These are phyloP conservation scores for Zaprionus bogoriensis DNA, from an alignment of 2,888 invertebrate species.

Conservation along the genomic window DNA sequence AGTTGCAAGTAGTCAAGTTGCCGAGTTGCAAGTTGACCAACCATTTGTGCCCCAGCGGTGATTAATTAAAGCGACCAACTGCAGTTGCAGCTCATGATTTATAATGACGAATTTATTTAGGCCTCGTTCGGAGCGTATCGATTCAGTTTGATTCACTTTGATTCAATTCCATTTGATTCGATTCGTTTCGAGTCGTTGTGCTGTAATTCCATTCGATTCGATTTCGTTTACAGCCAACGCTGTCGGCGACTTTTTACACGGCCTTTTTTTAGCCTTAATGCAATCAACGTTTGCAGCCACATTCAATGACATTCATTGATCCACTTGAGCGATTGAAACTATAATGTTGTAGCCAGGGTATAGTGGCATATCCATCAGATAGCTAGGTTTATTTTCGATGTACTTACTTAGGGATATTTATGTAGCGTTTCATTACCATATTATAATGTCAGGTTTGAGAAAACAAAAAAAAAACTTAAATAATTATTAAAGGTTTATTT, in stretches of 20 bases:
- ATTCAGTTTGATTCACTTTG: conserved; percentile 6
- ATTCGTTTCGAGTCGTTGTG: no score
- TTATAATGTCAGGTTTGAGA: no score
- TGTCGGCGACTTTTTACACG: not conserved
- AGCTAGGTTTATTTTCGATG: no score
- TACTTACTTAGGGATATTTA: no score
- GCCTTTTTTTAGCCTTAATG: not conserved
- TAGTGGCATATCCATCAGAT: no score
- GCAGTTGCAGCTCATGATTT: conserved; percentile 77
- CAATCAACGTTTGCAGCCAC: not conserved
- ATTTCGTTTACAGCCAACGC: not conserved
- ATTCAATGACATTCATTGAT: no score
- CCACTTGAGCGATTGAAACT: no score
- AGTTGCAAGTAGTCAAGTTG: not conserved
- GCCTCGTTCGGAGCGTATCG: conserved; percentile 42
- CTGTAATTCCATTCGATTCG: no score
- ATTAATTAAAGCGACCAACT: conserved; percentile 69
- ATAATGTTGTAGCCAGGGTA: no score
- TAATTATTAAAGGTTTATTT: no score
- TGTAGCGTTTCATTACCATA: no score
- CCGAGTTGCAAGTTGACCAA: conserved; percentile 29
- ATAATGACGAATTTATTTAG: conserved; percentile 82
- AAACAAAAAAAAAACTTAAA: no score
- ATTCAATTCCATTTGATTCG: not conserved
- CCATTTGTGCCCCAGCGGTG: conserved; percentile 64